Evolutionary conservation across 2,888 invertebrate species (phyloP), one percentile per base, ranked within the genome.

Genomic region (Periphyllus acericola): DNA sequence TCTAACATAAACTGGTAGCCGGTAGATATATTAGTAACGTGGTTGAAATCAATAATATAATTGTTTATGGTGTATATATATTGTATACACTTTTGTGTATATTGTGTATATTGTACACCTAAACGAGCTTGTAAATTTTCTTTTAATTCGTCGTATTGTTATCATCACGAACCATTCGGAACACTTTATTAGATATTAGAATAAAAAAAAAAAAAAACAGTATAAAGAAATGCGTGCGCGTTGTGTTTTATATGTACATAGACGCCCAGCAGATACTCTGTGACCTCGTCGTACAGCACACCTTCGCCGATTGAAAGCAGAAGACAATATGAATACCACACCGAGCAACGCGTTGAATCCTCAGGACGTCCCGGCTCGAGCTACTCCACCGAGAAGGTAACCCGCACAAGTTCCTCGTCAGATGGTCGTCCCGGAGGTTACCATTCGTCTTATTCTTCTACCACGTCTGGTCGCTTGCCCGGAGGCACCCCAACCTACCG

Each of bases 241-340:
- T 86, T 89, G 83, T 87, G 76, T 81, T 88, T 84, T 76, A 74
- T 88, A 29, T 89, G 60, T 82, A 76, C 80, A 82, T 90, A 96
- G 96, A 96, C 95, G 93, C 96, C 96, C 95, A 92, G 96, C 96
- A 92, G 94, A 95, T 91, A 94, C 94, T 89, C 93, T 94, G 91
- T 92, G 93, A 91, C 93, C 94, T 91, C 93, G 94, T 89, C 94
- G 94, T 92, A 95, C 95, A 90, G 95, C 96, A 92, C 94, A 96
- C 93, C 95, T 96, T 93, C 96, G 96, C 94, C 96, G 96, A 91
- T 96, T 96, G 93, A 94, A 95, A 92, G 92, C 92, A 90, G 93
- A 93, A 90, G 93, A 94, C 91, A 92, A 93, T 92, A 92, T 93
- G 90, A 91, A 93, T 91, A 90, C 92, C 89, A 92, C 91, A 93